phyloP scores from a whole-genome alignment of 2,888 invertebrate species.

The Crematogaster levior region DNA sequence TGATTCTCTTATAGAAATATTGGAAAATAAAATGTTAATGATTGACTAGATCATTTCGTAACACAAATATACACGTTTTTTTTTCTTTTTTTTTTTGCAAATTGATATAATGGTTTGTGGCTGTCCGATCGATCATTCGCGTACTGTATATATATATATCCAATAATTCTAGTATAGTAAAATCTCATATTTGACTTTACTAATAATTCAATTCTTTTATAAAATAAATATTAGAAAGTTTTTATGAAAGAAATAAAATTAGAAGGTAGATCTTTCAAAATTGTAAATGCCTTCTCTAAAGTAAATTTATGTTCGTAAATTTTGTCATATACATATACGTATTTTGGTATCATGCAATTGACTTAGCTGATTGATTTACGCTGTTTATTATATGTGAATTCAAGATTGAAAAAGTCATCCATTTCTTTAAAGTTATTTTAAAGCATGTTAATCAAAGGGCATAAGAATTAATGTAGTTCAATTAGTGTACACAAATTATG shows the following conservation, averaged over 20 bases:
- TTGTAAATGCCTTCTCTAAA: neutral
- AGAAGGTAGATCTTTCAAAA: neutral
- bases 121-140: conserved; percentile 34
- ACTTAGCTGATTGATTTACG: conserved; percentile 67
- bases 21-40: conserved; percentile 15
- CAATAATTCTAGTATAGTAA: conserved; percentile 10
- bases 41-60: conserved; percentile 14
- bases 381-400: conserved; percentile 43
- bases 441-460: conserved; percentile 66
- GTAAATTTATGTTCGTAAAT: conserved; percentile 23
- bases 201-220: conserved; percentile 27
- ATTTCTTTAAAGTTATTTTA: conserved; percentile 71
- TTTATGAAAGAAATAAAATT: neutral
- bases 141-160: neutral
- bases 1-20: neutral
- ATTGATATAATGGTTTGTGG: conserved; percentile 8
- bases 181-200: neutral
- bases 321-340: conserved; percentile 34
- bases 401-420: conserved; percentile 54
- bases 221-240: conserved; percentile 27
- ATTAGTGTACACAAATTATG: conserved; percentile 4
- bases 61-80: neutral
- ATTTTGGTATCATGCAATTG: conserved; percentile 60
- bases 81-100: neutral
- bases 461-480: conserved; percentile 23